Base-by-base conservation (phyloP, 1,140 invertebrate species). In the Solen grandis region DNA sequence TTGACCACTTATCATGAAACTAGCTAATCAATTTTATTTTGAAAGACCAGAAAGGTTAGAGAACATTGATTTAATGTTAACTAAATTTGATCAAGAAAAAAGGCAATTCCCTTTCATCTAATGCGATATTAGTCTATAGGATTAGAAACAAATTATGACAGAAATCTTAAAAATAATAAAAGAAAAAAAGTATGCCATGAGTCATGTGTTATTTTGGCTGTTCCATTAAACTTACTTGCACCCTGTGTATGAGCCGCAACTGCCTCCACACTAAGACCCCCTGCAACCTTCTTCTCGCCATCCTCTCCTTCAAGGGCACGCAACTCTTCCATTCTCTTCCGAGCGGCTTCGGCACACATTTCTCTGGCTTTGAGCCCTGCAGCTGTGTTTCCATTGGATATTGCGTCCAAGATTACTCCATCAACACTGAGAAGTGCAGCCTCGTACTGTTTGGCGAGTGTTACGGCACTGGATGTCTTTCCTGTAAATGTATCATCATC, bases 361-460 rank as follows among this genome's bases (percentile, higher is more conserved):
- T 92, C 88, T 5, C 90, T 50, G 4, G 92, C 92, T 25, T 80
- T 82, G 63, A 88, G 75, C 16, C 91, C 91, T 35, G 91, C 87
- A 19, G 84, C 79, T 0, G 90, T 90, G 84, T 88, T 89, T 22
- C 91, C 91, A 81, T 87, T 90, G 16, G 90, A 86, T n/a, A 93
- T 91, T 33, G 92, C 90, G 75, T 93, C 92, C 25, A 88, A 77
- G 10, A 93, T 88, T 35, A 93, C 83, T 10, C 86, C 86, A 82
- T 93, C 91, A 16, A 93, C 63, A 27, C 87, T 92, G 50, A 93
- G 81, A 25, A 93, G 85, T 25, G 92, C 90, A 29, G 91, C 89
- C 62, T 91, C 89, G 84, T 92, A 93, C 22, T 86, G 84, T 62
- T 91, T 91, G n/a, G 91, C 91, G 31, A 93, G 80, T 5, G 81